Percentiles rank a stretch among this genome's conserved stretches.
phyloP scores from a whole-genome alignment of 2,888 invertebrate species.

The Spicauda simplicius region DNA sequence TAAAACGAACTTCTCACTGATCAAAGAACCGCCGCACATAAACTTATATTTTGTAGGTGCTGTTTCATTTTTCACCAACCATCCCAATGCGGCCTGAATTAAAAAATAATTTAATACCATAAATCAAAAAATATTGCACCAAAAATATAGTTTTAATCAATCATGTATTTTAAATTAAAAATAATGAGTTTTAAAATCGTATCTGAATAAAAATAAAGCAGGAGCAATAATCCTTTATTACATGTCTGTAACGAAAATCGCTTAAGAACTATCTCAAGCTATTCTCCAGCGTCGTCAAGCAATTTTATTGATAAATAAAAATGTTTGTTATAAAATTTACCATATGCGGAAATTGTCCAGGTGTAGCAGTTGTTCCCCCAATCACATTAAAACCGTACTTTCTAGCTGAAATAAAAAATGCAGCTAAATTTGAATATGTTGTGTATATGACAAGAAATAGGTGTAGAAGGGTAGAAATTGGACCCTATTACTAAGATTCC shows the following conservation, averaged over 20 bases:
- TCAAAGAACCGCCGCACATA: background rate
- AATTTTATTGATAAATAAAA: too few relatives aligned
- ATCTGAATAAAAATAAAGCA: too few relatives aligned
- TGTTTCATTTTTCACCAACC: background rate
- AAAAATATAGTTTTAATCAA: background rate
- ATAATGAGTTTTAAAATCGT: too few relatives aligned
- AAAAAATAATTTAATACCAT: background rate
- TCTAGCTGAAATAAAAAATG: background rate
- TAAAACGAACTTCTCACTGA: background rate
- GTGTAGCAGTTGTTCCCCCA: background rate
- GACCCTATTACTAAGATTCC: too few relatives aligned
- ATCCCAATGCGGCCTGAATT: background rate
- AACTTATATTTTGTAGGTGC: background rate
- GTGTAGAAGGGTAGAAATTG: too few relatives aligned
- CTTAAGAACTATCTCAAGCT: too few relatives aligned
- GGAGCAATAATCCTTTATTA: too few relatives aligned
- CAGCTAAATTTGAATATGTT: too few relatives aligned
- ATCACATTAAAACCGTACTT: background rate
- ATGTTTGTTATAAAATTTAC: background rate
- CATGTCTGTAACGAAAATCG: too few relatives aligned
- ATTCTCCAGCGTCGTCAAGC: too few relatives aligned
- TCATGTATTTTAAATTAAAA: too few relatives aligned
- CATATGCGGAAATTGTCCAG: conserved; percentile 19
- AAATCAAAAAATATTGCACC: background rate
- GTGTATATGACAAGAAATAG: too few relatives aligned